Evolutionary conservation across 2,113 vertebrate species (phyloP).

Genomic region (Mobula hypostoma): DNA sequence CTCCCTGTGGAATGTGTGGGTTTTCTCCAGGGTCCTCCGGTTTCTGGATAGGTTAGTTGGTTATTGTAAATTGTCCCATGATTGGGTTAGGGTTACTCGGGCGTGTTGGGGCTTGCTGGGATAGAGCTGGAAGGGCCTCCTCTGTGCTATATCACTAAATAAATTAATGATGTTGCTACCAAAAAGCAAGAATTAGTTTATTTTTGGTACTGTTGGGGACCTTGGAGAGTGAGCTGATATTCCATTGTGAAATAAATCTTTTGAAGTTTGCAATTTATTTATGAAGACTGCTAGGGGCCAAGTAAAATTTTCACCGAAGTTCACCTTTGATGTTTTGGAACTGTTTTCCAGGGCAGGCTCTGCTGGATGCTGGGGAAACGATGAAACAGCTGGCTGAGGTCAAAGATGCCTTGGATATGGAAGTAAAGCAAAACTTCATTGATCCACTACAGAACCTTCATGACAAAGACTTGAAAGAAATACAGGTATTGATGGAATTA

Average conservation of each 20-base stretch:
- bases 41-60: too few relatives aligned
- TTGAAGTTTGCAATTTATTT: neutral
- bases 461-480: slow-evolving; percentile 95
- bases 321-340: neutral
- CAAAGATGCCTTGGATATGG: slow-evolving; percentile 93
- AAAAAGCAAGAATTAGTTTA: neutral
- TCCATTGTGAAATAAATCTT: neutral
- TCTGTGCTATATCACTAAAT: too few relatives aligned
- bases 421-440: slow-evolving; percentile 97
- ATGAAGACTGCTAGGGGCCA: too few relatives aligned
- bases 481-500: slow-evolving; percentile 65
- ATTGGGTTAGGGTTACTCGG: too few relatives aligned
- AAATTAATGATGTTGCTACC: neutral
- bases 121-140: too few relatives aligned
- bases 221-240: neutral
- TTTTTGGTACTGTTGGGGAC: neutral
- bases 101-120: too few relatives aligned
- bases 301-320: neutral
- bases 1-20: too few relatives aligned
- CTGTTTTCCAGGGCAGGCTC: slow-evolving; percentile 66
- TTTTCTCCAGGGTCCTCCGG: too few relatives aligned
- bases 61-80: too few relatives aligned
- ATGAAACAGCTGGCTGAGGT: slow-evolving; percentile 92
- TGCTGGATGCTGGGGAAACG: slow-evolving; percentile 83
- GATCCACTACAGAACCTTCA: slow-evolving; percentile 93